Evolutionary conservation across 2,113 vertebrate genomes (phyloP).

Genomic region (Lichenostomus cassidix): DNA sequence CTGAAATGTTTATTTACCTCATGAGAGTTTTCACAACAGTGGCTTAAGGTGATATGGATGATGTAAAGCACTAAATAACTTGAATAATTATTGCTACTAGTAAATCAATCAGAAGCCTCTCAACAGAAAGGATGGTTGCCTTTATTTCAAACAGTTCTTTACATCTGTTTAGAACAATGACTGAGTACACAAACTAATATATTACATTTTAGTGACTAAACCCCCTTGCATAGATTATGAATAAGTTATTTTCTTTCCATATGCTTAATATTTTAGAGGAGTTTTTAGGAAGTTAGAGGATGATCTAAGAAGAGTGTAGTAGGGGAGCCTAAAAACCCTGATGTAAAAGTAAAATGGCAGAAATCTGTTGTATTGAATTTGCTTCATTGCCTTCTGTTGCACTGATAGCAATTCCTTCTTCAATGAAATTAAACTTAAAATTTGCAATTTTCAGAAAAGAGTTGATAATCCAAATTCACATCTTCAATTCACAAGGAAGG

Average conservation of each 20-base stretch:
- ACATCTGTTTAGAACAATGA: neutral
- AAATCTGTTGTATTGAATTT: neutral
- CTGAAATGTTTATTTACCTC: neutral
- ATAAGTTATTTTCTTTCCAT: neutral
- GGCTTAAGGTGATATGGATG: neutral
- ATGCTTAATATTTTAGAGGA: neutral
- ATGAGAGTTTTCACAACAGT: neutral
- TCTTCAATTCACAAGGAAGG: neutral
- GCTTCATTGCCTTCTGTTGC: neutral
- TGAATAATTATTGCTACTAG: neutral
- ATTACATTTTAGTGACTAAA: neutral
- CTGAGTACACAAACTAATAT: neutral
- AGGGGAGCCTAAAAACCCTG: neutral
- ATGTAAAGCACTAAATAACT: neutral
- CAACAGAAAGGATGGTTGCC: neutral
- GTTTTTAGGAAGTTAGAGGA: neutral
- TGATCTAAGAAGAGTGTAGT: neutral
- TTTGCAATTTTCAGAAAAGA: neutral
- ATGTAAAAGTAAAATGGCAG: neutral
- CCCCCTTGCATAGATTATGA: neutral
- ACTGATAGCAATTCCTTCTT: neutral
- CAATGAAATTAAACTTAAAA: neutral
- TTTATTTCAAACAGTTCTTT: neutral
- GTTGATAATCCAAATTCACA: neutral
- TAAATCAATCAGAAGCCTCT: neutral